phyloP scores from a whole-genome alignment of 1,140 invertebrate species.

The Melipona quadrifasciata region DNA sequence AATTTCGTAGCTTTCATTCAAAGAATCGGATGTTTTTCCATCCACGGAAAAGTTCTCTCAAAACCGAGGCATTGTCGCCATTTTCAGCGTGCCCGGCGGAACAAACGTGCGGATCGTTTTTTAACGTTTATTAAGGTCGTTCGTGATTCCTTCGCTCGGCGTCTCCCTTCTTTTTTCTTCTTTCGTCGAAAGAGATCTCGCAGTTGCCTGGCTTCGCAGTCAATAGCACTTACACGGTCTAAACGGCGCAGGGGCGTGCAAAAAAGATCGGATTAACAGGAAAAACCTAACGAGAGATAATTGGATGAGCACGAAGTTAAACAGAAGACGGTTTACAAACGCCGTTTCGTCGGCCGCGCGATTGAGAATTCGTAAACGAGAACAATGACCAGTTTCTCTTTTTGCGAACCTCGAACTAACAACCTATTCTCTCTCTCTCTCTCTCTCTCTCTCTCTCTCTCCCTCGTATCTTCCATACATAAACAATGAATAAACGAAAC shows the following conservation, averaged over 20 bases:
- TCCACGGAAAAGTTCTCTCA: no score
- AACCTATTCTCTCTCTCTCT: neutral
- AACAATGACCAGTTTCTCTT: neutral
- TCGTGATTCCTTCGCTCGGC: neutral
- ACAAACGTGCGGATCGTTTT: neutral
- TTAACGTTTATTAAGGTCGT: conserved; percentile 30
- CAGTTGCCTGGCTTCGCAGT: conserved; percentile 31
- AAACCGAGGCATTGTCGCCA: no score
- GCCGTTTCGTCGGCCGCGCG: neutral
- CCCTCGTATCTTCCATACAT: neutral
- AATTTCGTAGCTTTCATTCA: neutral
- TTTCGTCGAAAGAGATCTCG: neutral
- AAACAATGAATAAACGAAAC: neutral
- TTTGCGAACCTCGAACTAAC: neutral
- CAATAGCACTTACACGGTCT: conserved; percentile 17
- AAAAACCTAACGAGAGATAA: conserved; percentile 13
- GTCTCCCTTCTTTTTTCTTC: neutral
- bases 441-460: no score
- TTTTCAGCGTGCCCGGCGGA: neutral
- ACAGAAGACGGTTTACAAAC: neutral
- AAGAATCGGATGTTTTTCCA: neutral
- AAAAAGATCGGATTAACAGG: conserved; percentile 11
- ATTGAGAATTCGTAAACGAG: neutral
- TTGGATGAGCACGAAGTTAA: conserved; percentile 22
- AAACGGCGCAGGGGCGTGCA: neutral